Evolutionary conservation across 2,888 invertebrate species (phyloP).

Genomic region (Oscheius sp.): DNA sequence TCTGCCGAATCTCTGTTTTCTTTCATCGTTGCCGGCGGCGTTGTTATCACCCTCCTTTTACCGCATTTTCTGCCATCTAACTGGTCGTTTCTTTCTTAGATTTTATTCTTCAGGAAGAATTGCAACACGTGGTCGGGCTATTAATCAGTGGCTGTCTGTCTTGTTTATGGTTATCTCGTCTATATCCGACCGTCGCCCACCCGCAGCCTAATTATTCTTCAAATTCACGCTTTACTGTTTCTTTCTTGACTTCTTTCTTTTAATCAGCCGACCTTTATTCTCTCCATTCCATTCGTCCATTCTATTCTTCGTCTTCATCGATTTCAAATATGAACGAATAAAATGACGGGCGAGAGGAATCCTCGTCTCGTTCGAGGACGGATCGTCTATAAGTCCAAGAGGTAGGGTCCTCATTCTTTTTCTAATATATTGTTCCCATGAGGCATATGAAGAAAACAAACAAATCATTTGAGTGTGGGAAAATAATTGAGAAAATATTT

Average conservation of each 20-base stretch:
- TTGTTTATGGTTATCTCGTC: slow-evolving; percentile 27
- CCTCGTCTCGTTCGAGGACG: slow-evolving; percentile 62
- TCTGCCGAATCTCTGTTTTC: background rate
- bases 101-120: background rate
- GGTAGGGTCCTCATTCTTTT: too few species aligned
- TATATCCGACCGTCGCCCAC: slow-evolving; percentile 8
- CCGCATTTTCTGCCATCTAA: too few species aligned
- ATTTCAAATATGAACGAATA: background rate
- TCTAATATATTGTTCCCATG: too few species aligned
- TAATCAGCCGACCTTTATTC: slow-evolving; percentile 5
- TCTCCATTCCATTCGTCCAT: background rate
- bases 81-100: background rate
- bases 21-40: too few species aligned
- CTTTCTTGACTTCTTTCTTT: background rate
- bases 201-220: slow-evolving; percentile 12
- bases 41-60: too few species aligned
- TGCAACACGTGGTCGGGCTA: slow-evolving; percentile 5
- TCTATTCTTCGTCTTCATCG: background rate
- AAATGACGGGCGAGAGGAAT: slow-evolving; percentile 27
- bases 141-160: slow-evolving; percentile 21
- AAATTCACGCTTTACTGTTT: slow-evolving; percentile 7
- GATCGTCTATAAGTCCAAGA: slow-evolving; percentile 62
- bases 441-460: too few species aligned
- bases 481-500: too few species aligned
- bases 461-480: too few species aligned